These are phyloP conservation scores for Malurus melanocephalus DNA, from an alignment of 2,113 vertebrate species.

Conservation along the genomic window DNA sequence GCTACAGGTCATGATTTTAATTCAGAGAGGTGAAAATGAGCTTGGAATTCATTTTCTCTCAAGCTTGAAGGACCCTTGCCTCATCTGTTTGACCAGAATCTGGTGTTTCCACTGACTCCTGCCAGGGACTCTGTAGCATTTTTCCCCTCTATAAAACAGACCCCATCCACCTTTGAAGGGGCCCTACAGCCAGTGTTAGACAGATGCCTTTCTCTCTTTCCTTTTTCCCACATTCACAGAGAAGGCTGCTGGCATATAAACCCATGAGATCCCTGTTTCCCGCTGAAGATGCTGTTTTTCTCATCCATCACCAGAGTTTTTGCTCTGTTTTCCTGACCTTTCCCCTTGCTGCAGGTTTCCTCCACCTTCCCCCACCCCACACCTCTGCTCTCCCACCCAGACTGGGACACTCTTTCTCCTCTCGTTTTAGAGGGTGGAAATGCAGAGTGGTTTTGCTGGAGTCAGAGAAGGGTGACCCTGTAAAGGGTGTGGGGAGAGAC, in stretches of 20 bases:
- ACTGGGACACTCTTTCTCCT: not conserved
- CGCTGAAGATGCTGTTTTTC: not conserved
- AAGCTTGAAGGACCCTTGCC: not conserved
- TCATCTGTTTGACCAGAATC: not conserved
- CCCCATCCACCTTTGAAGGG: not conserved
- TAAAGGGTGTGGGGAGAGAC: not conserved
- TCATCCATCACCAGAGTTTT: not conserved
- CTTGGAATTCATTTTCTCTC: not conserved
- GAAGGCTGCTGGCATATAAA: not conserved
- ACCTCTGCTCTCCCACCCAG: not conserved
- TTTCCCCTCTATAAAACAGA: not conserved
- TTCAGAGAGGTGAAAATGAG: not conserved
- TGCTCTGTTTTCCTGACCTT: not conserved
- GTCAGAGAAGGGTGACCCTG: rapidly evolving
- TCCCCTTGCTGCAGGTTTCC: not conserved
- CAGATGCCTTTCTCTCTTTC: not conserved
- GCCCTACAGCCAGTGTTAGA: not conserved
- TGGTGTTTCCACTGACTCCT: not conserved
- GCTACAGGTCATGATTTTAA: not conserved
- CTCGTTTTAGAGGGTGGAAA: not conserved
- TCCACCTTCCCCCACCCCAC: not conserved
- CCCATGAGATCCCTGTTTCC: not conserved
- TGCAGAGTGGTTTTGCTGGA: not conserved
- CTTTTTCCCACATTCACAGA: not conserved
- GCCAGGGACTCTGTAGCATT: not conserved